Evolutionary conservation across 2,113 vertebrate genomes (phyloP).

Genomic region (Tychaedon coryphoeus): DNA sequence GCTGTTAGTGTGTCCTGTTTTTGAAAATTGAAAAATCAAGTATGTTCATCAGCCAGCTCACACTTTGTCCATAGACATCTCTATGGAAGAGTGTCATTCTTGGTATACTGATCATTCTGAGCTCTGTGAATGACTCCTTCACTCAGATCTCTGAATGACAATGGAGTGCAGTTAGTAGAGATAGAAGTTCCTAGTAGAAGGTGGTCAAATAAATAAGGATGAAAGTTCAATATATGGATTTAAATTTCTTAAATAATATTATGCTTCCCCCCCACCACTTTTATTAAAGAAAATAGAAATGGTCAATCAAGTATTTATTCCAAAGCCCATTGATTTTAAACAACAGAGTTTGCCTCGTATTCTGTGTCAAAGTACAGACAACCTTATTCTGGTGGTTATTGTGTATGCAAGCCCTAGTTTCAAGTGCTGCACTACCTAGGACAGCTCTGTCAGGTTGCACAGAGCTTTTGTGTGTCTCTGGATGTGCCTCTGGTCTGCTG

Average conservation of each 20-base stretch:
- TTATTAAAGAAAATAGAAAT: not conserved
- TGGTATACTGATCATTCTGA: not conserved
- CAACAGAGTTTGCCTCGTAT: not conserved
- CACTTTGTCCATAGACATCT: not conserved
- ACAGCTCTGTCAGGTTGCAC: not conserved
- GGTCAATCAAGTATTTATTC: not conserved
- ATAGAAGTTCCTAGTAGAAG: not conserved
- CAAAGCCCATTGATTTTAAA: not conserved
- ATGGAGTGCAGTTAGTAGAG: not conserved
- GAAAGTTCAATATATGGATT: not conserved
- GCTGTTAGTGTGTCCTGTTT: not conserved
- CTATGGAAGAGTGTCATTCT: not conserved
- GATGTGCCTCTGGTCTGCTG: not conserved
- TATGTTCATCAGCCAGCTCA: not conserved
- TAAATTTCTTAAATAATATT: not conserved
- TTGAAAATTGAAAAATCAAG: not conserved
- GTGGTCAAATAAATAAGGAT: not conserved
- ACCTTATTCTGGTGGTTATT: not conserved
- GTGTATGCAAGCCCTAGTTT: not conserved
- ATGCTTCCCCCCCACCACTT: too few species aligned
- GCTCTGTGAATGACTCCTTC: not conserved
- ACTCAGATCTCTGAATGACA: not conserved
- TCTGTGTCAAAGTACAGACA: not conserved
- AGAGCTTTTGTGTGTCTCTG: not conserved
- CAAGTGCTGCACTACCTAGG: not conserved